Evolutionary conservation across 2,797 vertebrate species (phyloP), one percentile per base, ranked within the genome.

Genomic region (Megaceryle alcyon): DNA sequence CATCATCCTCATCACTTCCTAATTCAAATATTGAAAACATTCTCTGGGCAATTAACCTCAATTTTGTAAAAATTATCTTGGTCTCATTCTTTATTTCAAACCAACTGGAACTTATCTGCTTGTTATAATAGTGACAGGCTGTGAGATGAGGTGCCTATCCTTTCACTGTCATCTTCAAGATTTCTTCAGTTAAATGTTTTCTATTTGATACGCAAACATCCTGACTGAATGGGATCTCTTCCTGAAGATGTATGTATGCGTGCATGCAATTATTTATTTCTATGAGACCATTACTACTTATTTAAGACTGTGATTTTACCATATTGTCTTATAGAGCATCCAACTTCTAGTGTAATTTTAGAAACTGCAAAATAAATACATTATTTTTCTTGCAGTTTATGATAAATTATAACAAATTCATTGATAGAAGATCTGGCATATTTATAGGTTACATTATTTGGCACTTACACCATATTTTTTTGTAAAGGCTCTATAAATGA

Each of bases 51-150:
- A 75, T 84, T 86, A 28, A 75, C 75, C 84, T 82, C 16, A 57
- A 31, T 87, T 89, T 53, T 33, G 71, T 22, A 69, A 68, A 77
- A 69, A 57, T 23, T 0, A 37, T 54, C 46, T 69, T 83, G 8
- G 2, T 72, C 29, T 48, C 88, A 46, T 39, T 84, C 16, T 87
- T 85, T 72, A n/a, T 71, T 88, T 88, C 44, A 86, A 61, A 89
- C 3, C 35, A 92, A 1, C 41, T 49, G 54, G 60, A 85, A 85
- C 35, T 76, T 80, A n/a, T 23, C 56, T 68, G 10, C 14, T 70
- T 0, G 0, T 69, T 72, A 69, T 12, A 17, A 57, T 3, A 3
- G 1, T 49, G 16, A 26, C 33, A 83, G 21, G 11, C 29, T 48
- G 16, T 76, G 15, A 14, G 12, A 73, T 46, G 25, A 44, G 12